phyloP scores from a whole-genome alignment of 1,140 invertebrate genomes.

The Patella vulgata region DNA sequence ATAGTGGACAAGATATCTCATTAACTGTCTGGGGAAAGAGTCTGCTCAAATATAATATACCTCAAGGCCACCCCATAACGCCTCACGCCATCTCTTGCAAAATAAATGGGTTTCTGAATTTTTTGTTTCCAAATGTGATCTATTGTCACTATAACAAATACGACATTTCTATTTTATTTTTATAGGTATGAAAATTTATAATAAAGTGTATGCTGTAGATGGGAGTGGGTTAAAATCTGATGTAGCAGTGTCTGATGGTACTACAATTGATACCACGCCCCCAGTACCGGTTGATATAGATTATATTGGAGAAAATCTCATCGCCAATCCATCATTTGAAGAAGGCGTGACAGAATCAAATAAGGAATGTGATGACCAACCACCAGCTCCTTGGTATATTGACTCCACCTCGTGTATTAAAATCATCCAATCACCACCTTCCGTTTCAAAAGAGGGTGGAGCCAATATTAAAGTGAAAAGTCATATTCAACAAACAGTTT shows the following conservation, averaged over 20 bases:
- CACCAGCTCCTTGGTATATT: constrained; percentile 19
- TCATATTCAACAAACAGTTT: constrained; percentile 7
- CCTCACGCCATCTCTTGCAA: too few species aligned
- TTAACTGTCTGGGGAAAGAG: too few species aligned
- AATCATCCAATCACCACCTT: background rate
- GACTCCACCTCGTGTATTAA: constrained; percentile 5
- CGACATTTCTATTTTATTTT: constrained; percentile 6
- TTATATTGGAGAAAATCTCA: constrained; percentile 29
- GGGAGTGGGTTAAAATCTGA: constrained; percentile 34
- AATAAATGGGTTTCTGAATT: too few species aligned
- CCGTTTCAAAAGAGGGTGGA: constrained; percentile 9
- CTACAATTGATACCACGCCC: constrained; percentile 39
- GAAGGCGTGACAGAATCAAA: constrained; percentile 15
- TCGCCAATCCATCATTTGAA: constrained; percentile 45
- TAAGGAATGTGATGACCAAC: constrained; percentile 7
- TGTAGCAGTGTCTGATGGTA: constrained; percentile 42
- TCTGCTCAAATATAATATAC: too few species aligned
- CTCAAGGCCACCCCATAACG: too few species aligned
- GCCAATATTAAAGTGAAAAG: constrained; percentile 10
- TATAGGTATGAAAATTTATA: constrained; percentile 35
- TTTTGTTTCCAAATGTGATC: too few species aligned
- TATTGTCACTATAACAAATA: too few species aligned
- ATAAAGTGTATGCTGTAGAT: constrained; percentile 45
- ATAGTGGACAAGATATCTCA: too few species aligned
- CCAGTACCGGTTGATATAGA: constrained; percentile 21